Evolutionary conservation across 2,888 invertebrate species (phyloP).

Genomic region (Eutolmus rufibarbis): DNA sequence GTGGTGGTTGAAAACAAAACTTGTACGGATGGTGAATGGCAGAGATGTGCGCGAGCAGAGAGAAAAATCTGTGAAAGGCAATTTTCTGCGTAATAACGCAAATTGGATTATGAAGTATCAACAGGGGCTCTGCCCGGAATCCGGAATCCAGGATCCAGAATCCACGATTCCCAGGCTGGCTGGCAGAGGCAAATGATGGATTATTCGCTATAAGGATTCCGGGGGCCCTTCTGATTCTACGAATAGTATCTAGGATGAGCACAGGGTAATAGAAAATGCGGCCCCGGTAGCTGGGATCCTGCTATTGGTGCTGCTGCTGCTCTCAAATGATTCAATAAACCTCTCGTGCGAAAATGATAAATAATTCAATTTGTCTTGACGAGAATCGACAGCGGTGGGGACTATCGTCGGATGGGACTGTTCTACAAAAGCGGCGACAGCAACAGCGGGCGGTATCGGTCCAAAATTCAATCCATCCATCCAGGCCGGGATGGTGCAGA

Average conservation of each 20-base stretch:
- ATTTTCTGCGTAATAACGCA: slow-evolving; percentile 39
- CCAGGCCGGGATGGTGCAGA: background rate
- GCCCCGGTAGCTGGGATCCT: background rate
- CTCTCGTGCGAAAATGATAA: slow-evolving; percentile 40
- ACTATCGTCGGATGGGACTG: background rate
- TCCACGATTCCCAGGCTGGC: background rate
- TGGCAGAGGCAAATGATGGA: slow-evolving; percentile 28
- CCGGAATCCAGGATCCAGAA: background rate
- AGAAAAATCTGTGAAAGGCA: slow-evolving; percentile 17
- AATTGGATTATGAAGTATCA: slow-evolving; percentile 40
- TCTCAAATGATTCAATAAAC: slow-evolving; percentile 38
- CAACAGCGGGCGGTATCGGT: background rate
- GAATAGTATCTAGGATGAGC: slow-evolving; percentile 16
- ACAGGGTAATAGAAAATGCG: slow-evolving; percentile 12
- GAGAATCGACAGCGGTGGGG: slow-evolving; percentile 18
- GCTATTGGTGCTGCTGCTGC: background rate
- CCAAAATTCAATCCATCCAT: slow-evolving; percentile 12
- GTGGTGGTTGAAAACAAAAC: background rate
- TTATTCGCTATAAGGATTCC: slow-evolving; percentile 33
- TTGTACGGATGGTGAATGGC: background rate
- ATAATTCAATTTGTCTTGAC: slow-evolving; percentile 39
- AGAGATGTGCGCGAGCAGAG: background rate
- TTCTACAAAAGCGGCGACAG: background rate
- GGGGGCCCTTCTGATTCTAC: background rate
- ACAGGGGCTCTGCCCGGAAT: slow-evolving; percentile 14